Percentiles rank a stretch among this genome's conserved stretches.
Evolutionary conservation across 2,888 invertebrate genomes (phyloP).

Genomic region (Lasioglossum oenotherae): DNA sequence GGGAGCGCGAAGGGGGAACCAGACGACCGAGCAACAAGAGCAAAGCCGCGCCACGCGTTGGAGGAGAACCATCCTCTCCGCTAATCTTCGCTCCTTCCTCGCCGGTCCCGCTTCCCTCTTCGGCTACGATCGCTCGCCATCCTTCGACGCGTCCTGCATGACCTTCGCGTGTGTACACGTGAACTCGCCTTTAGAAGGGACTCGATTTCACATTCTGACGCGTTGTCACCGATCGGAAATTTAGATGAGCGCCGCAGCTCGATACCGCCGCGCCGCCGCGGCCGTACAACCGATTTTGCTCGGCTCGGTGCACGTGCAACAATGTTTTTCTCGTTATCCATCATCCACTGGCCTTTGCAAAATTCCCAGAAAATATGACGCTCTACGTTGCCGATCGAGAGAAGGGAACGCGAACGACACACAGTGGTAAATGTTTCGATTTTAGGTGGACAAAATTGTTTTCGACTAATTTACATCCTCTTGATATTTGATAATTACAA

Average conservation of each 20-base stretch:
- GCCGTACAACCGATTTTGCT: neutral
- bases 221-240: constrained; percentile 28
- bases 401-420: too few relatives aligned
- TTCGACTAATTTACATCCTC: too few relatives aligned
- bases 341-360: neutral
- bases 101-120: constrained; percentile 10
- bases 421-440: too few relatives aligned
- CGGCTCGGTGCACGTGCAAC: neutral
- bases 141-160: constrained; percentile 40
- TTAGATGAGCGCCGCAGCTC: neutral
- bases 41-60: constrained; percentile 67
- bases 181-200: constrained; percentile 23
- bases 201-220: constrained; percentile 28
- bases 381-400: too few relatives aligned
- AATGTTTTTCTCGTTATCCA: neutral
- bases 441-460: too few relatives aligned
- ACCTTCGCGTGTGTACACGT: constrained; percentile 56
- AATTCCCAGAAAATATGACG: neutral
- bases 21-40: constrained; percentile 62
- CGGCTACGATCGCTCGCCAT: constrained; percentile 30
- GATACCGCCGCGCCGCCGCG: neutral
- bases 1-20: constrained; percentile 1
- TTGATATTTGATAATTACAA: too few relatives aligned
- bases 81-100: constrained; percentile 18
- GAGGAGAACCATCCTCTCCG: constrained; percentile 45